Evolutionary conservation across 2,888 invertebrate species (phyloP), one percentile per base, ranked within the genome.

Genomic region (Xanthia icteritia): DNA sequence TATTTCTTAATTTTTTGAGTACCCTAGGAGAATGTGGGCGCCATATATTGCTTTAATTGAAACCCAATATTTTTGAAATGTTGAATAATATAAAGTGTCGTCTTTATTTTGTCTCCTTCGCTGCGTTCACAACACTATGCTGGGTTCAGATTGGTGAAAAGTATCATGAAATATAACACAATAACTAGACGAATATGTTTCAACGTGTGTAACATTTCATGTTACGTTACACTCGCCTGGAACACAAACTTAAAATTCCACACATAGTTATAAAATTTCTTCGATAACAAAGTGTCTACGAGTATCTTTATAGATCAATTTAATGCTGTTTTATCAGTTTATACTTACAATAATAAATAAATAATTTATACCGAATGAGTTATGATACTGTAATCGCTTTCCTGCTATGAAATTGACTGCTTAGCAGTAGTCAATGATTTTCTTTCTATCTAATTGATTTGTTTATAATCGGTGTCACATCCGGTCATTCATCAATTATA

Each of bases 301-400:
- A 31, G 20, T 71, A 65, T 79, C 54, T 70, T 77, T 70, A n/a
- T 56, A 48, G 3, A 78, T 78, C 31, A 31, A 23, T 67, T 68
- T 56, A 36, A 31, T 51, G 8, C 8, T 58, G 11, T 51, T 58
- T 58, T 71, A 79, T 79, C 56, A 79, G 64, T 23, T 71, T 72
- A 36, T 58, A n/a, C n/a, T n/a, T n/a, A 31, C 31, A 11, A 31
- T 23, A 8, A 51, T 61, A 58, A 42, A 72, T 51, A n/a, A 20
- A 54, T 66, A 61, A 48, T 61, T 54, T 61, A 51, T n/a, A 51
- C 17, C n/a, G n/a, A n/a, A n/a, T n/a, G n/a, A n/a, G 1, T n/a
- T 9, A 5, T 20, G 6, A 58, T 45, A 65, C 11, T 27, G n/a
- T 64, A 13, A 11, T 2, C 6, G 17, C 13, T n/a, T 31, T 45